Percentiles rank a stretch among this genome's conserved stretches.
Conservation (phyloP, 2,113 vertebrate genomes). For the human region GRCh38 chr1:179179001-179179500, state of each 20-base stretch:
- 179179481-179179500: not conserved
- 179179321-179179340: slow-evolving; percentile 47
- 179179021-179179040: slow-evolving; percentile 18
- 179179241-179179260: not conserved
- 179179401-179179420: not conserved
- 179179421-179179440: slow-evolving; percentile 8
- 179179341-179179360: slow-evolving; percentile 37
- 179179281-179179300: slow-evolving; percentile 21
- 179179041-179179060: not conserved
- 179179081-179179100: slow-evolving; percentile 26
- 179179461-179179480: not conserved
- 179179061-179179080: slow-evolving; percentile 25
- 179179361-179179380: slow-evolving; percentile 18
- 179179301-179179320: not conserved
- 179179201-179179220: slow-evolving; percentile 40
- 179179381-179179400: not conserved
- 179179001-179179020: slow-evolving; percentile 19
- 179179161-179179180: slow-evolving; percentile 11
- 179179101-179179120: slow-evolving; percentile 53
- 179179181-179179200: slow-evolving; percentile 8
- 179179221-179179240: slow-evolving; percentile 48
- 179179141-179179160: slow-evolving; percentile 41
- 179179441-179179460: not conserved
- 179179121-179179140: slow-evolving; percentile 37
- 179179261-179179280: slow-evolving; percentile 20